A percentile compares a stretch with the other conserved stretches of the same genome.
Evolutionary conservation across 2,113 vertebrate genomes (phyloP).

Genomic region (Trematomus loennbergii): DNA sequence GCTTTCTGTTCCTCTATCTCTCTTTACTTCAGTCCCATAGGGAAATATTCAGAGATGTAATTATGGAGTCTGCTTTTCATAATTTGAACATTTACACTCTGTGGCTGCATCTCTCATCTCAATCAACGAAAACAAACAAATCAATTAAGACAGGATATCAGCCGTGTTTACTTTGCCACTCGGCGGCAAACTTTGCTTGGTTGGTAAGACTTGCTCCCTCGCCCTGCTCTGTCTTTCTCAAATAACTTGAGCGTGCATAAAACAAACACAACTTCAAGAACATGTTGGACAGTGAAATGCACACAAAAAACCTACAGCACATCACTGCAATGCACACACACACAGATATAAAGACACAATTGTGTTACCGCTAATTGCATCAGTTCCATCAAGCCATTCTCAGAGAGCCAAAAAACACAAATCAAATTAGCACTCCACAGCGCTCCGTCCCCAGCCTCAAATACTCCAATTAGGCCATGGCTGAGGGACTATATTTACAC

Average conservation of each 20-base stretch:
- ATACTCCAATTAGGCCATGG: conserved; percentile 72
- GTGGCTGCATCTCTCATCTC: conserved; percentile 73
- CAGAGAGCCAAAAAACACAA: conserved; percentile 72
- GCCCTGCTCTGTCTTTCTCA: conserved; percentile 12
- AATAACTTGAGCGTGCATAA: conserved; percentile 23
- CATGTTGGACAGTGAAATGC: not conserved
- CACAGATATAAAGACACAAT: not conserved
- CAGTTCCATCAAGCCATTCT: conserved; percentile 70
- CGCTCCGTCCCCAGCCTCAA: conserved; percentile 63
- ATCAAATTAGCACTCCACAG: conserved; percentile 74
- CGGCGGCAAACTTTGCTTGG: conserved; percentile 51
- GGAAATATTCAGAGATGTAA: conserved; percentile 73
- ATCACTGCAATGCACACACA: conserved; percentile 5
- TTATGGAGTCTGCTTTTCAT: conserved; percentile 76
- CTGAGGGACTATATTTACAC: conserved; percentile 50
- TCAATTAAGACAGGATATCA: conserved; percentile 72
- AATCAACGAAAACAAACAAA: conserved; percentile 78
- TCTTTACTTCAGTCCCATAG: conserved; percentile 55
- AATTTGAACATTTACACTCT: conserved; percentile 76
- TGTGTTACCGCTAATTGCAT: conserved; percentile 74
- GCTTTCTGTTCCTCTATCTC: conserved; percentile 46
- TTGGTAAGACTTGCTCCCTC: conserved; percentile 4
- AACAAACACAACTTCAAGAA: conserved; percentile 21
- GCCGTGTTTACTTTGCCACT: conserved; percentile 64
- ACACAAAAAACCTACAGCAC: not conserved